These are phyloP conservation scores for Oegoconia quadripuncta DNA, from an alignment of 2,888 invertebrate genomes.

Conservation along the genomic window DNA sequence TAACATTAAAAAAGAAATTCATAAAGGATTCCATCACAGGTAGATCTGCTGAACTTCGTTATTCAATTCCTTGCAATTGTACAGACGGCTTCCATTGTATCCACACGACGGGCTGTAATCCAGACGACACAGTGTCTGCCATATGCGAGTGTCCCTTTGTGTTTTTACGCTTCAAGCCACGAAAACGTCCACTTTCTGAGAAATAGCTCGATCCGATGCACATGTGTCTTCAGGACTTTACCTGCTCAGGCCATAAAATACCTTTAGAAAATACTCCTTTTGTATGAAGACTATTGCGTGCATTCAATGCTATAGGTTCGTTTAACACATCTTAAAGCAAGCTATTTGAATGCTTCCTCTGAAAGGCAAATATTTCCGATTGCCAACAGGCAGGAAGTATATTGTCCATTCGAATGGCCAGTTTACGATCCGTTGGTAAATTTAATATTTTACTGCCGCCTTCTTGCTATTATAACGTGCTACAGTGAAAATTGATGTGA, in stretches of 20 bases:
- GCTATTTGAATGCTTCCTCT: not conserved
- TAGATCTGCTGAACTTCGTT: not conserved
- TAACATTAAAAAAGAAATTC: too few relatives aligned
- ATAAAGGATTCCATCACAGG: conserved; percentile 1
- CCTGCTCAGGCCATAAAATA: conserved; percentile 38
- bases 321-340: conserved; percentile 1
- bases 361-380: conserved; percentile 11
- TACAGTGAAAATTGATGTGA: too few relatives aligned
- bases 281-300: conserved; percentile 18
- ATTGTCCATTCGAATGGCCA: conserved; percentile 6
- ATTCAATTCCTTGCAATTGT: too few relatives aligned
- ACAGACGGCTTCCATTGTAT: conserved; percentile 1
- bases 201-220: conserved; percentile 46
- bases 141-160: conserved; percentile 55
- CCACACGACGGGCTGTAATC: conserved; percentile 12
- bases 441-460: conserved; percentile 1
- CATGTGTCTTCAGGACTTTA: conserved; percentile 46
- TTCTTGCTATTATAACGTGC: too few relatives aligned
- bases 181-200: conserved; percentile 44
- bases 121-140: conserved; percentile 66
- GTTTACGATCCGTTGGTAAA: conserved; percentile 7
- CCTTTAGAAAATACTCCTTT: conserved; percentile 23
- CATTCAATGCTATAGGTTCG: not conserved
- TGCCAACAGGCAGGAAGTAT: conserved; percentile 18
- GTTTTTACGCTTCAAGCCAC: conserved; percentile 26